Base-by-base conservation (phyloP, 2,797 vertebrate genomes). In the Alfaro cultratus region DNA sequence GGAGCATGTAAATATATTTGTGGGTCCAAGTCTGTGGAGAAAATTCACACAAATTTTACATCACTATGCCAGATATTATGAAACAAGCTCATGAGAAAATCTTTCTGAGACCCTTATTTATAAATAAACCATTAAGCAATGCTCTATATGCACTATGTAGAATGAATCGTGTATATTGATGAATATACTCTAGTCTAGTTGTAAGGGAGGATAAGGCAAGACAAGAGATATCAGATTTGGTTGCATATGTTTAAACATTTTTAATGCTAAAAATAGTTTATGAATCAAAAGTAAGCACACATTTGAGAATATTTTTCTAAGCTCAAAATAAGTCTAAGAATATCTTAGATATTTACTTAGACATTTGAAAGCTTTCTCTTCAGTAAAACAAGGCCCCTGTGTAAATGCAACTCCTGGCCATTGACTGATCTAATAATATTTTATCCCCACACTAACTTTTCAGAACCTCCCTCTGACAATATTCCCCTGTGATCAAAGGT, bases 401-500 rank as follows among this genome's bases (percentile, higher is more conserved):
- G 34, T 5, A 80, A 73, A 67, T 79, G 0, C 3, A 76, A 74
- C 55, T 34, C 53, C 11, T 36, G 39, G 46, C 15, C 7, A 51
- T 68, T 75, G 53, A 89, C 76, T 86, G 47, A 82, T 80, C 43
- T 21, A 80, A 47, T 45, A 45, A 74, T 41, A 7, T 2, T 45
- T 72, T 77, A 29, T 70, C 21, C 16, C 34, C 51, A 31, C 9
- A 16, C 16, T 60, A 11, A 46, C 87, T 85, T 84, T 72, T 18
- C 81, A 74, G 23, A 75, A n/a, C 57, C 55, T 86, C 64, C 64
- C 49, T 36, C 75, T 82, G 83, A 85, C 85, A 83, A 47, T 86
- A 78, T 75, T 76, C 73, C 75, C 72, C n/a, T 41, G 79, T 87
- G 84, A 88, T 90, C 78, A 86, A 87, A 89, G 83, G 70, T 91